Percentiles rank a stretch among this genome's conserved stretches.
Evolutionary conservation across 2,888 invertebrate genomes (phyloP).

Genomic region (Baccha elongata): DNA sequence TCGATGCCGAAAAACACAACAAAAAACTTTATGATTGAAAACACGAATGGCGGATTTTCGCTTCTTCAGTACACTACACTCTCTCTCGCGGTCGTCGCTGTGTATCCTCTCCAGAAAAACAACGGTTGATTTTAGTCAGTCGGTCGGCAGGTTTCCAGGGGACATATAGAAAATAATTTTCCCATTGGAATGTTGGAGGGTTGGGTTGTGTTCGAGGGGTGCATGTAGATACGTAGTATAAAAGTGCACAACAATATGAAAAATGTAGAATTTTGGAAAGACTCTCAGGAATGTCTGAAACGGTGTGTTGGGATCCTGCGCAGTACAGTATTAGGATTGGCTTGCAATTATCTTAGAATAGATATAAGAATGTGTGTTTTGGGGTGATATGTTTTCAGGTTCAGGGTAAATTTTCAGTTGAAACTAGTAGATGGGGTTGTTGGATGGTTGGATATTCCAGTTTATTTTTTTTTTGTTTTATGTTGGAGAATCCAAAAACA

Average conservation of each 20-base stretch:
- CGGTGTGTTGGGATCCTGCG: constrained; percentile 57
- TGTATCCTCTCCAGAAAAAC: constrained; percentile 62
- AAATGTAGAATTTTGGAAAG: constrained; percentile 73
- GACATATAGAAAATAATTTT: constrained; percentile 58
- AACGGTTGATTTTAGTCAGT: constrained; percentile 62
- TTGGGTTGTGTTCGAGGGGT: background rate
- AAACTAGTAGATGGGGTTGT: constrained; percentile 12
- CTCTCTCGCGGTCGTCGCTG: constrained; percentile 66
- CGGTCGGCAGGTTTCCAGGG: constrained; percentile 66
- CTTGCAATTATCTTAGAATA: constrained; percentile 50
- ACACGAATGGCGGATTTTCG: constrained; percentile 72
- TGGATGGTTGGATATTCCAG: constrained; percentile 46
- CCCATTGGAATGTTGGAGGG: constrained; percentile 59
- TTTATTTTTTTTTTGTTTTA: background rate
- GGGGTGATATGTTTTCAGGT: constrained; percentile 70
- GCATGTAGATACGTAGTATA: constrained; percentile 6
- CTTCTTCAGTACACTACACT: constrained; percentile 36
- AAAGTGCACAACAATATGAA: constrained; percentile 52
- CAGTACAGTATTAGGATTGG: constrained; percentile 53
- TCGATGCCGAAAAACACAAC: constrained; percentile 53
- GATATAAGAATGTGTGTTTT: constrained; percentile 37
- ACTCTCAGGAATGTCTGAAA: constrained; percentile 55
- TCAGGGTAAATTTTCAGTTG: constrained; percentile 66
- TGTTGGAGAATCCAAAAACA: constrained; percentile 29
- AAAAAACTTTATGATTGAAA: constrained; percentile 69